Evolutionary conservation across 2,888 invertebrate species (phyloP).

Genomic region (Chrysomela aeneicollis): DNA sequence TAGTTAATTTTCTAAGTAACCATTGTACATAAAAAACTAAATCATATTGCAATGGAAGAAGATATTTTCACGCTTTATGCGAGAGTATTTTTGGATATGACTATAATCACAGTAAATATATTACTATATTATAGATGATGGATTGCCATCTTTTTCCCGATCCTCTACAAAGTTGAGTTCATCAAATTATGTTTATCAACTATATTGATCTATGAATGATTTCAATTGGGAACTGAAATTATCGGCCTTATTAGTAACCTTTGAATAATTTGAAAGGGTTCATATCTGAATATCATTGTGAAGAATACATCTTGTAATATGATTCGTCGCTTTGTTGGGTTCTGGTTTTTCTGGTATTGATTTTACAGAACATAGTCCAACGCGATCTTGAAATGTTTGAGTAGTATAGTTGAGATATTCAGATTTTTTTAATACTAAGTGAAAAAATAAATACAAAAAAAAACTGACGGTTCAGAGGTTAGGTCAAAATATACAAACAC

Average conservation of each 20-base stretch:
- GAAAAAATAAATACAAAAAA: too few species aligned
- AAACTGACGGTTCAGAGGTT: too few species aligned
- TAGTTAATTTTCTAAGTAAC: constrained; percentile 43
- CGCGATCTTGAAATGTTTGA: too few species aligned
- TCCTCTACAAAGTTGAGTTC: constrained; percentile 41
- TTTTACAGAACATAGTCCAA: too few species aligned
- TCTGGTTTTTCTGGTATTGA: too few species aligned
- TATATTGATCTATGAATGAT: background rate
- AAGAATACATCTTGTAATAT: too few species aligned
- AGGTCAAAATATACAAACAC: too few species aligned
- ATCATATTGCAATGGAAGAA: constrained; percentile 38
- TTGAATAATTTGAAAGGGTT: too few species aligned
- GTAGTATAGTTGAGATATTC: too few species aligned
- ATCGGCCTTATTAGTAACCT: background rate
- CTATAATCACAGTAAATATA: constrained; percentile 53
- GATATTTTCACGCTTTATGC: constrained; percentile 32
- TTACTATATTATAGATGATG: constrained; percentile 34
- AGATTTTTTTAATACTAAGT: too few species aligned
- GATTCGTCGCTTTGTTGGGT: too few species aligned
- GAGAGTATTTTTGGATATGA: constrained; percentile 49
- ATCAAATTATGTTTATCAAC: background rate
- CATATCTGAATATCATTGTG: too few species aligned
- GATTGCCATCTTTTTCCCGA: constrained; percentile 35
- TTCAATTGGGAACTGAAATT: constrained; percentile 4
- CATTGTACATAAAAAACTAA: constrained; percentile 53